Percentiles rank a stretch among this genome's conserved stretches.
These are phyloP conservation scores for Deroptyus accipitrinus DNA, from an alignment of 2,113 vertebrate species.

Conservation along the genomic window DNA sequence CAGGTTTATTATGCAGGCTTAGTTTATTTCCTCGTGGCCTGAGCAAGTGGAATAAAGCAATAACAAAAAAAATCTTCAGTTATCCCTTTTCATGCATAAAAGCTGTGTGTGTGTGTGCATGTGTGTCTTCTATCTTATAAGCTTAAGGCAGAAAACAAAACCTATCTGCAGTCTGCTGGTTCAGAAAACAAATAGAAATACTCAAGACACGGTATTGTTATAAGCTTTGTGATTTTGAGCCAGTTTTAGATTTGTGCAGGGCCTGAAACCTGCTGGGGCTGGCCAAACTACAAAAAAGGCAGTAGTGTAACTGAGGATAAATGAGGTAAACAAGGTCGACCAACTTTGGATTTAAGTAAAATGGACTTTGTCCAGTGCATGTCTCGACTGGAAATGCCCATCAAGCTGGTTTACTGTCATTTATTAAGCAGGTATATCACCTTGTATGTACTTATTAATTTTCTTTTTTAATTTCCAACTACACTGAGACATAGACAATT, in stretches of 20 bases:
- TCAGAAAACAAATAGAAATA: background rate
- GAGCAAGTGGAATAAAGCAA: background rate
- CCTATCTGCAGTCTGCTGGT: background rate
- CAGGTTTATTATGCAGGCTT: background rate
- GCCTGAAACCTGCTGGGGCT: background rate
- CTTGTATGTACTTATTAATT: accelerated
- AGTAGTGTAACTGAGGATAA: background rate
- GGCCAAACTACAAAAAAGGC: background rate
- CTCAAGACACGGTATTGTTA: background rate
- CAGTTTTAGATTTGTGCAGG: background rate
- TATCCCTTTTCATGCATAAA: background rate
- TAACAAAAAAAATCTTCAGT: background rate
- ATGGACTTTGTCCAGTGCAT: background rate
- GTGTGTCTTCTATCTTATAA: background rate
- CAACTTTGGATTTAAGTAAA: background rate
- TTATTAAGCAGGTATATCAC: background rate
- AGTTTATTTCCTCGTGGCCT: background rate
- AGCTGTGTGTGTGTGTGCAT: background rate
- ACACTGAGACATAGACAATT: background rate
- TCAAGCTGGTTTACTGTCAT: background rate
- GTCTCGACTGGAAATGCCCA: background rate
- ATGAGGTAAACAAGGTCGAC: background rate
- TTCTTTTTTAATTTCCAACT: background rate
- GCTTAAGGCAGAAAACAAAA: background rate
- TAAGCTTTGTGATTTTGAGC: background rate